Percentiles rank a stretch among this genome's conserved stretches.
Conservation (phyloP, 2,113 vertebrate species). For the Phainopepla nitens region DNA sequence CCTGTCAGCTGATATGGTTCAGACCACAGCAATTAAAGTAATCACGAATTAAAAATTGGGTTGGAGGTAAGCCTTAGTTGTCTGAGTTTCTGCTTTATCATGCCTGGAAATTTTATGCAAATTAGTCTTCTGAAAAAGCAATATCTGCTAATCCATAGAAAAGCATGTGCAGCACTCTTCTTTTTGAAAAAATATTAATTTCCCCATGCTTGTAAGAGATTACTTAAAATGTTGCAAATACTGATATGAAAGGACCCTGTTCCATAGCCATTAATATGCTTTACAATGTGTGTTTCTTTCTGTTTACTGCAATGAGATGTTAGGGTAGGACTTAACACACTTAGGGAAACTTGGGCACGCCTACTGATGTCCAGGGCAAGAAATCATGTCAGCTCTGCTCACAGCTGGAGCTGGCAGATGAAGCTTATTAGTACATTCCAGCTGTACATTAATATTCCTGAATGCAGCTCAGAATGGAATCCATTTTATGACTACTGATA, state of each 20-base stretch:
- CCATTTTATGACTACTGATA: background rate
- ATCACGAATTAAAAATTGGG: background rate
- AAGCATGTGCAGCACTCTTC: background rate
- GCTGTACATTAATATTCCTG: background rate
- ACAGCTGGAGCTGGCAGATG: background rate
- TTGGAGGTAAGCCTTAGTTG: background rate
- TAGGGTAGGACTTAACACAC: background rate
- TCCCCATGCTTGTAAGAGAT: background rate
- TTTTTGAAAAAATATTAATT: background rate
- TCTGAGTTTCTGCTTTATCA: background rate
- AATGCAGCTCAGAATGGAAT: background rate
- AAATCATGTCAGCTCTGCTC: background rate
- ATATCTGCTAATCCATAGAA: background rate
- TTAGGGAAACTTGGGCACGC: background rate
- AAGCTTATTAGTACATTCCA: background rate
- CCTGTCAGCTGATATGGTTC: background rate
- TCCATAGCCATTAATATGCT: background rate
- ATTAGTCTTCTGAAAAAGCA: background rate
- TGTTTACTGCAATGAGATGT: background rate
- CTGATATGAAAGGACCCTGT: background rate
- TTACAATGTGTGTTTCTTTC: background rate
- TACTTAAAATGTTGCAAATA: background rate
- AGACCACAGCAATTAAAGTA: background rate
- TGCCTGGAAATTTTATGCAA: background rate
- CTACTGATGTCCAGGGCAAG: background rate